Evolutionary conservation across 2,797 vertebrate genomes (phyloP), one percentile per base, ranked within the genome.

Genomic region (Myotis planiceps): DNA sequence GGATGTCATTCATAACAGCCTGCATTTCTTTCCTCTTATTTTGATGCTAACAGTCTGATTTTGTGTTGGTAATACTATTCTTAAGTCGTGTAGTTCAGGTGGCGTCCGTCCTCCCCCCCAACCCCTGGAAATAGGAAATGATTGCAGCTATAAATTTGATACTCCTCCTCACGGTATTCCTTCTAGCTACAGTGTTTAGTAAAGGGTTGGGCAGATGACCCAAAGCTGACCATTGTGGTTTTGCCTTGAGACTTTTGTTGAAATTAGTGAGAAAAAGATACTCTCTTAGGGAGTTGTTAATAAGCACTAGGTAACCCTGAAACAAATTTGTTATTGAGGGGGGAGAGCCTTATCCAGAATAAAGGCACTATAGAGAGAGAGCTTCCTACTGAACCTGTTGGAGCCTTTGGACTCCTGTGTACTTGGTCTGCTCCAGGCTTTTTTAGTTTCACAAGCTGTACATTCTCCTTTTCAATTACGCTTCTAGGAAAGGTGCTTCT

Each of bases 231-330:
- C 34, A n/a, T 5, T 79, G 45, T 32, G 47, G 32, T 45, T 79
- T 95, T 84, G 45, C 25, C 82, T 55, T 37, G 29, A 88, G 72
- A 85, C 60, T 51, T 49, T 42, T 76, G 42, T 80, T 81, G 7
- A 66, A 60, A 84, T 71, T 60, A 45, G 49, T 19, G 76, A 89
- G 66, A 65, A 58, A 74, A 90, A 42, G 19, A 53, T 23, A 3
- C 23, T 83, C 23, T 29, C 8, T 37, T 34, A 71, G n/a, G 3
- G 2, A 13, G 6, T 69, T 45, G 29, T 58, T 51, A 69, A 51
- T 68, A 42, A 68, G 37, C 60, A 29, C 2, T 39, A 69, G 10
- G 12, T 66, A 58, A 78, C 2, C 37, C 27, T 58, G 21, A 93
- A 39, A 39, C 10, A 83, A 23, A 83, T 65, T 23, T 79, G 13